A percentile compares a stretch with the other conserved stretches of the same genome.
Evolutionary conservation across 1,140 invertebrate genomes (phyloP).

Genomic region (Stegodyphus dumicola): DNA sequence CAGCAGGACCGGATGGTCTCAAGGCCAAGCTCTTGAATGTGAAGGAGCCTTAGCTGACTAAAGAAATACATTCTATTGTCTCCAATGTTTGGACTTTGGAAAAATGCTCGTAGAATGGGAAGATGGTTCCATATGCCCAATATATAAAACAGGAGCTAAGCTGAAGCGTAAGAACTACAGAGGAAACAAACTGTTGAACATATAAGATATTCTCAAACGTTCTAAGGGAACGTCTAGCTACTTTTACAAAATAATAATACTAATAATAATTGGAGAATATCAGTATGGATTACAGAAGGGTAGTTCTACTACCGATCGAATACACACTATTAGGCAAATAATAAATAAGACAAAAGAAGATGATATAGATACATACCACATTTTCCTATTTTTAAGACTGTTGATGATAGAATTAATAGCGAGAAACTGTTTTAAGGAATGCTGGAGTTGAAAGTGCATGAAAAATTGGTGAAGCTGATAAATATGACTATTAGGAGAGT

Average conservation of each 20-base stretch:
- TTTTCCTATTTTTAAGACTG: neutral
- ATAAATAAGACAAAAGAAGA: neutral
- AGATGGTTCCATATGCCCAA: neutral
- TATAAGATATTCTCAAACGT: neutral
- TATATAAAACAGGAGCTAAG: neutral
- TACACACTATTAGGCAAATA: neutral
- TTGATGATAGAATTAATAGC: neutral
- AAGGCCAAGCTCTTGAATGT: too few relatives aligned
- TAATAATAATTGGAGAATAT: neutral
- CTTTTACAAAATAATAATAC: neutral
- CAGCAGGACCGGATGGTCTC: too few relatives aligned
- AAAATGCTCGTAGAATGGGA: neutral
- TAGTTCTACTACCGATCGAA: neutral
- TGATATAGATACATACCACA: neutral
- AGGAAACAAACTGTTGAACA: neutral
- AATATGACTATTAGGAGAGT: neutral
- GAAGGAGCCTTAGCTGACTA: too few relatives aligned
- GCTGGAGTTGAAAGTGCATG: neutral
- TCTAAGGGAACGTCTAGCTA: neutral
- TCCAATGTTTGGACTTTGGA: neutral
- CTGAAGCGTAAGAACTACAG: neutral
- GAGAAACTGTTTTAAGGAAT: neutral
- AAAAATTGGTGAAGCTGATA: neutral
- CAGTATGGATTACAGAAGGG: neutral
- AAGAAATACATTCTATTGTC: neutral